These are phyloP conservation scores for Eupsittula cactorum DNA, from an alignment of 2,113 vertebrate species.

Conservation along the genomic window DNA sequence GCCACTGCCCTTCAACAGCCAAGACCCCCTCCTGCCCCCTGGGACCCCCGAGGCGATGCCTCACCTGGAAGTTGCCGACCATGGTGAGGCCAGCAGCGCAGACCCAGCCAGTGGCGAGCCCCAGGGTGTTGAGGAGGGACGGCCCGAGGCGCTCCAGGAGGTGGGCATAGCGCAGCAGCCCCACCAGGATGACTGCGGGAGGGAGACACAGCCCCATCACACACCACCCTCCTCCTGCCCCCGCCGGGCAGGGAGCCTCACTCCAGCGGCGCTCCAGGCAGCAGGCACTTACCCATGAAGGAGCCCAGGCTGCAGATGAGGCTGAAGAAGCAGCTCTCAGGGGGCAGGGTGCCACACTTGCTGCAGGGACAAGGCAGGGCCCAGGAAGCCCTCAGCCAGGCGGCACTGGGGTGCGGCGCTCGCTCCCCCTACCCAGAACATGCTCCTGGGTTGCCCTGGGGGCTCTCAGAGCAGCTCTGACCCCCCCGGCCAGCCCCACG, in stretches of 20 bases:
- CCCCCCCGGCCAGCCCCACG: rapidly evolving
- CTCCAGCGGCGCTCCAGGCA: rapidly evolving
- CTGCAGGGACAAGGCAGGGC: slow-evolving; percentile 56
- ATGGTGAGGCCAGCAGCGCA: slow-evolving; percentile 85
- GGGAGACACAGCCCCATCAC: background rate
- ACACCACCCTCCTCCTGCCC: background rate
- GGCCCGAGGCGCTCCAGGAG: slow-evolving; percentile 83
- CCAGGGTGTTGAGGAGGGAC: slow-evolving; percentile 82
- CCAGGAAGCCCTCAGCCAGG: background rate
- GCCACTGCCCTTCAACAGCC: background rate
- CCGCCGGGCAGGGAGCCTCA: background rate
- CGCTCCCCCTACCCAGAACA: background rate
- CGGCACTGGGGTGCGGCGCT: rapidly evolving
- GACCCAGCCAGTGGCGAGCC: slow-evolving; percentile 81
- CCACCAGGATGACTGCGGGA: slow-evolving; percentile 81
- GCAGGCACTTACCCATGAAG: slow-evolving; percentile 83
- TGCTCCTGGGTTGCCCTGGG: background rate
- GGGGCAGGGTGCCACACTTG: slow-evolving; percentile 87
- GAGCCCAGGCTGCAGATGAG: slow-evolving; percentile 89
- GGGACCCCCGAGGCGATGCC: background rate
- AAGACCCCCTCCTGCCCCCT: rapidly evolving
- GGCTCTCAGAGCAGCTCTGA: background rate
- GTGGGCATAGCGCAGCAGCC: slow-evolving; percentile 83
- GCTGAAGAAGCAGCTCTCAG: slow-evolving; percentile 91
- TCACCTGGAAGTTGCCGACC: slow-evolving; percentile 89